Conservation (phyloP, 2,888 invertebrate genomes). For the Eurois occulta region DNA sequence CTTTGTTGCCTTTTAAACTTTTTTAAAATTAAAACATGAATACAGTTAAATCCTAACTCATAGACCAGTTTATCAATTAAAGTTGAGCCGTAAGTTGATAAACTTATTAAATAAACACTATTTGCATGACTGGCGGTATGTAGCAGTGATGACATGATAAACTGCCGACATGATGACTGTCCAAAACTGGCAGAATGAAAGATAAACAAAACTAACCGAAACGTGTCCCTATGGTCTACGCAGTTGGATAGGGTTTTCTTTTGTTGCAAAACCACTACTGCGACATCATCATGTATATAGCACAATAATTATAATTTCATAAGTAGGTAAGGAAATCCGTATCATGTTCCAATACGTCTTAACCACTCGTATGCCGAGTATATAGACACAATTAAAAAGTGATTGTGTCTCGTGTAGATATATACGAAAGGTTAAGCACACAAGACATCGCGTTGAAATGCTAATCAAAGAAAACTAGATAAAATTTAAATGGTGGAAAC, state of each 20-base stretch:
- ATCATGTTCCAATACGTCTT: not conserved
- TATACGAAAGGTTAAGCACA: too few relatives aligned
- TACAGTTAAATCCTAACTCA: not conserved
- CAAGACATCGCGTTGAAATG: not conserved
- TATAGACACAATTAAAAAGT: too few relatives aligned
- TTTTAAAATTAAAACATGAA: not conserved
- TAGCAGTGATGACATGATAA: not conserved
- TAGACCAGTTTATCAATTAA: conserved; percentile 3
- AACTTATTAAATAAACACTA: not conserved
- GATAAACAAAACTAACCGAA: conserved; percentile 18
- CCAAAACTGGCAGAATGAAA: conserved; percentile 6
- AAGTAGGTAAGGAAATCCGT: not conserved
- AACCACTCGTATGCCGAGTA: too few relatives aligned
- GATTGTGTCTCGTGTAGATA: too few relatives aligned
- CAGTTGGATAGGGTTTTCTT: conserved; percentile 39
- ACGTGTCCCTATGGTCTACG: conserved; percentile 33
- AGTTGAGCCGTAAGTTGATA: conserved; percentile 4
- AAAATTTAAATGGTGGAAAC: not conserved
- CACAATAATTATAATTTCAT: not conserved
- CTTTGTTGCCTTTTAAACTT: not conserved
- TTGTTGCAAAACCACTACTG: conserved; percentile 16
- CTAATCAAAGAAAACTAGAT: not conserved
- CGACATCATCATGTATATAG: not conserved
- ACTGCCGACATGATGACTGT: conserved; percentile 33
- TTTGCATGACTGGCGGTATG: not conserved